These are phyloP conservation scores for Talpa occidentalis DNA, from an alignment of 2,113 vertebrate species.

Conservation along the genomic window DNA sequence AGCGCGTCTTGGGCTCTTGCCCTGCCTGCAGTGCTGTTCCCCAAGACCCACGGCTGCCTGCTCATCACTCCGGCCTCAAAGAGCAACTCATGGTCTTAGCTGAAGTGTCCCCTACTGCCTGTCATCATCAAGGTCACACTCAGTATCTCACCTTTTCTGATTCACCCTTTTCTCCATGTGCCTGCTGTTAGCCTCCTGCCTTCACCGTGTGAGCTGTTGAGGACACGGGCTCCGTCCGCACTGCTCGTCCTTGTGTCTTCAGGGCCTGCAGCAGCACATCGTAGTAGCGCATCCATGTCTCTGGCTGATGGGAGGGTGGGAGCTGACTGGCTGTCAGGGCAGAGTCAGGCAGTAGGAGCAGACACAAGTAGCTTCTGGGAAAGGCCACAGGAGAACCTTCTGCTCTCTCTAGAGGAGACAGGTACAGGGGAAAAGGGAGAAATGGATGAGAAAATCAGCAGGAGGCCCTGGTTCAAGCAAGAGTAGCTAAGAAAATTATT, in stretches of 20 bases:
- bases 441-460: too few relatives aligned
- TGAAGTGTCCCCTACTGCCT: background rate
- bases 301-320: background rate
- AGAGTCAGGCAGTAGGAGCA: background rate
- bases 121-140: background rate
- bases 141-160: rapidly evolving
- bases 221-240: rapidly evolving
- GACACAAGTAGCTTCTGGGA: background rate
- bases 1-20: background rate
- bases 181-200: background rate
- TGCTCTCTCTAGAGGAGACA: background rate
- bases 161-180: background rate
- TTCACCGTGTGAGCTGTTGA: background rate
- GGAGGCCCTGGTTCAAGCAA: background rate
- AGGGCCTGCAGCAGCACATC: background rate
- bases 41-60: too few relatives aligned
- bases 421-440: too few relatives aligned
- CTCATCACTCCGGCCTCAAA: background rate
- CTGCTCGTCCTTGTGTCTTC: rapidly evolving
- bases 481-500: background rate
- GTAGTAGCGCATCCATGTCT: rapidly evolving
- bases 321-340: background rate
- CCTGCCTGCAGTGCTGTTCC: background rate
- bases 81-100: background rate
- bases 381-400: background rate